These are phyloP conservation scores for Semnornis frantzii DNA, from an alignment of 2,113 vertebrate genomes.

Conservation along the genomic window DNA sequence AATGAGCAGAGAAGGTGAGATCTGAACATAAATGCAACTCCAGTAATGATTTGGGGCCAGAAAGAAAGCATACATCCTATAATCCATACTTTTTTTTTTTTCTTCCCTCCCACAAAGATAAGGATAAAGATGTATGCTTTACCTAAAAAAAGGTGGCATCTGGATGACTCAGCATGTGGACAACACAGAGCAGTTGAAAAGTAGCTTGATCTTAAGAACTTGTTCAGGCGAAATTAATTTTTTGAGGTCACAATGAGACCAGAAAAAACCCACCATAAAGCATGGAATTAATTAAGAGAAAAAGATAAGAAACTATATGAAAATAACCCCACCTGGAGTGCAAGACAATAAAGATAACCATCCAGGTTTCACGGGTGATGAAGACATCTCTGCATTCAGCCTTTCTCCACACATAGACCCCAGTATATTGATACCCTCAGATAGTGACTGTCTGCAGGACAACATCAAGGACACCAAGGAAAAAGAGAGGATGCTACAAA, in stretches of 20 bases:
- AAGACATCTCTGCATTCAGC: not conserved
- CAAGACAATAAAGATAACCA: not conserved
- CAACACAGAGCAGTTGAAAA: not conserved
- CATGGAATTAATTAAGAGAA: not conserved
- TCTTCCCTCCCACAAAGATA: not conserved
- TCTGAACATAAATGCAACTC: not conserved
- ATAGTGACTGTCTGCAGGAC: not conserved
- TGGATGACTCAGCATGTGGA: not conserved
- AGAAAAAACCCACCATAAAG: not conserved
- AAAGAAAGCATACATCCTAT: not conserved
- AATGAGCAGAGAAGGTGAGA: not conserved
- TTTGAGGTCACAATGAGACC: not conserved
- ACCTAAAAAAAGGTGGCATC: not conserved
- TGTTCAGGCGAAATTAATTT: not conserved
- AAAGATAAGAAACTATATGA: not conserved
- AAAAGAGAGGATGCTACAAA: not conserved
- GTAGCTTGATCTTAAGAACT: not conserved
- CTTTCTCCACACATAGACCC: not conserved
- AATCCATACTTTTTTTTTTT: not conserved
- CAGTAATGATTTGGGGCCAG: not conserved
- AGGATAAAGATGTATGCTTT: not conserved
- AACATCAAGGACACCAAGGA: not conserved
- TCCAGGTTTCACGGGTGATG: not conserved
- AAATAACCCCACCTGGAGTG: not conserved
- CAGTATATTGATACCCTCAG: not conserved